Evolutionary conservation across 2,113 vertebrate genomes (phyloP), one percentile per base, ranked within the genome.

Genomic region (Siniperca knerii): DNA sequence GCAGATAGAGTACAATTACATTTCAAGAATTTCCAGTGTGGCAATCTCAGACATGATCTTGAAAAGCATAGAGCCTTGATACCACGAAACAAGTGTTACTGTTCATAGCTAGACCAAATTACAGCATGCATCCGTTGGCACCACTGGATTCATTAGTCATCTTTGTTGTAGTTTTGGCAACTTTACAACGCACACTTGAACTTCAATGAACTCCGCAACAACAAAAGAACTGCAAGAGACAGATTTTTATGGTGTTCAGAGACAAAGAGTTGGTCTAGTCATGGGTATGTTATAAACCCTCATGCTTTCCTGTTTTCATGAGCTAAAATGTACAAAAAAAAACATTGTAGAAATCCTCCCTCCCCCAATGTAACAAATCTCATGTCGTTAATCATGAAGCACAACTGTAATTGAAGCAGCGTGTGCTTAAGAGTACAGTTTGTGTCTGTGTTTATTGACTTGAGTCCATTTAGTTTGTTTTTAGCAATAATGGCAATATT

Each of bases 281-380:
- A 44, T 64, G 15, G 23, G 42, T 16, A 48, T 6, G 29, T 60
- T 64, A 54, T 57, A 62, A 84, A 80, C 23, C 20, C n/a, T 76
- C 29, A 21, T 81, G 58, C 54, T 67, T 83, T 60, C 18, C 46
- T 12, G 80, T 73, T 84, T 81, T 91, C 87, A 86, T 73, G 57
- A 79, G 72, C 68, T 81, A 54, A 73, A 88, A 88, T 84, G 70
- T 79, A 33, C 79, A 83, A 84, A 69, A 82, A 71, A 75, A 40
- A 18, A 12, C 35, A 58, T 6, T 25, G 46, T 68, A 48, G 50
- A 83, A 83, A 65, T 55, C 33, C 18, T 58, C 66, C 65, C 82
- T 62, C 42, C 71, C 48, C 54, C 13, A 1, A 42, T 68, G 73
- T 81, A 40, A 7, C 5, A 0, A 69, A 48, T 48, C 77, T 50